A percentile compares a stretch with the other conserved stretches of the same genome.
Evolutionary conservation across 2,888 invertebrate genomes (phyloP).

Genomic region (Archaeoteleia sp.): DNA sequence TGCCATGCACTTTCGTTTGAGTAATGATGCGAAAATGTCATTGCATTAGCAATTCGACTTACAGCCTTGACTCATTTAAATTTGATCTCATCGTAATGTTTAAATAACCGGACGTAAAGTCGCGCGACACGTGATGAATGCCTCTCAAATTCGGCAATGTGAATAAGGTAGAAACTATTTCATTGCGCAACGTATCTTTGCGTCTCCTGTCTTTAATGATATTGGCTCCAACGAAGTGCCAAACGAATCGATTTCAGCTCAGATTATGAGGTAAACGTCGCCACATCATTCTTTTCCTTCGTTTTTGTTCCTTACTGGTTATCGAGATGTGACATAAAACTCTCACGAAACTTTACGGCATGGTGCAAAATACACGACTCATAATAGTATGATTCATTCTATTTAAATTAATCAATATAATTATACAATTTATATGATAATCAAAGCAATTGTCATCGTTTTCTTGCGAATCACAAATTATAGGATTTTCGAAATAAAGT

Average conservation of each 20-base stretch:
- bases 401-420: no score
- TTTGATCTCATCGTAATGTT: background rate
- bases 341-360: no score
- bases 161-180: slow-evolving; percentile 62
- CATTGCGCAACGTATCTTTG: slow-evolving; percentile 56
- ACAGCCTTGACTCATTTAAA: slow-evolving; percentile 5
- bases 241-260: slow-evolving; percentile 58
- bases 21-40: background rate
- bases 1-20: no score
- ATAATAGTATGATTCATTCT: no score
- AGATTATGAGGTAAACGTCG: slow-evolving; percentile 17
- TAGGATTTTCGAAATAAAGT: no score
- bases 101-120: slow-evolving; percentile 1
- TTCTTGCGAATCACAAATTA: no score
- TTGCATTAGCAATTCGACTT: slow-evolving; percentile 4
- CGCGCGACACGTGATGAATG: slow-evolving; percentile 1
- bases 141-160: slow-evolving; percentile 50
- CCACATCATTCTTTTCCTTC: slow-evolving; percentile 21
- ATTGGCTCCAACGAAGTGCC: slow-evolving; percentile 63
- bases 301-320: no score
- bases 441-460: no score
- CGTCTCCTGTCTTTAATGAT: slow-evolving; percentile 51
- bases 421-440: no score
- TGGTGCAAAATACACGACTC: no score
- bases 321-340: no score